Evolutionary conservation across 2,113 vertebrate species (phyloP), one percentile per base, ranked within the genome.

Genomic region (Hippocampus barbouri): DNA sequence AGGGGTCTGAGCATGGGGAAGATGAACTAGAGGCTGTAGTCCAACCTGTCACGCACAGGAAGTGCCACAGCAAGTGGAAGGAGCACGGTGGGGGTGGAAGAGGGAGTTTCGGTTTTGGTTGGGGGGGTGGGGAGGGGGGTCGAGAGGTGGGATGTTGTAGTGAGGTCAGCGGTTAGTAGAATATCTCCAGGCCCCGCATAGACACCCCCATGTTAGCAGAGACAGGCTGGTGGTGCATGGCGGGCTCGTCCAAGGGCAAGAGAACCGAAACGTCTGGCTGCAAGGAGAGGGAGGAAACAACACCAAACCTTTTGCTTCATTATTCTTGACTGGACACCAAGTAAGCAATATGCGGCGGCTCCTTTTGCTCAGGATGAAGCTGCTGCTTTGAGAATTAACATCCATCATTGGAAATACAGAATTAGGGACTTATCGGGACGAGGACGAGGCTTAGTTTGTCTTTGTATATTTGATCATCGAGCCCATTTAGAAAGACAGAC

Each of bases 211-310:
- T 92, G 90, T 93, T 93, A 93, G 93, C 83, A 87, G 92, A 91
- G 88, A 93, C 90, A 90, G 92, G 90, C 89, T 92, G 92, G 89
- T 92, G 92, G 89, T 88, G 90, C 89, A 92, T 90, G 90, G 90
- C 89, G 68, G 91, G 91, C 87, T 93, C 93, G 59, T 93, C 93
- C 92, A 93, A 80, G 77, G 92, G 89, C 89, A 93, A 93, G 84
- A 93, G 93, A 70, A 93, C 87, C 74, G 92, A 93, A 87, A 93
- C 93, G 47, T 92, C 93, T 75, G 92, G 93, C 93, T 93, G 93
- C 85, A 90, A 79, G 85, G 83, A 70, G 85, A 66, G 64, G 43
- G 47, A 66, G 63, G 40, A 65, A 43, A 65, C 43, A 66, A 66
- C 41, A 66, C n/a, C 63, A 45, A 66, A 45, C 12, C 41, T 65